Conservation (phyloP, 2,888 invertebrate genomes). For the Pilophorus perplexus region DNA sequence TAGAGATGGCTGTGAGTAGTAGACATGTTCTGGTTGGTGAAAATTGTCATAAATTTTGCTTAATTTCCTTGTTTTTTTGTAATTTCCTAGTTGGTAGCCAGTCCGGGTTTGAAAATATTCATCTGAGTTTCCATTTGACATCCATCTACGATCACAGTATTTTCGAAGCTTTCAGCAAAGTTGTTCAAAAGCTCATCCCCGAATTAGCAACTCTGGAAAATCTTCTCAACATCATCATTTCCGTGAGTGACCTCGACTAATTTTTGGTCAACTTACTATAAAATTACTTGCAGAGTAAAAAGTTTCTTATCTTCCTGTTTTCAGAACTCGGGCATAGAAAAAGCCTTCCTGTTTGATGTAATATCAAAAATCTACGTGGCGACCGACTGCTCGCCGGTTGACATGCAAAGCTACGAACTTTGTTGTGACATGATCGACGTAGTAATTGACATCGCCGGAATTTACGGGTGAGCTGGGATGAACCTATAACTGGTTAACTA, state of each 20-base stretch:
- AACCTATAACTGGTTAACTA: background rate
- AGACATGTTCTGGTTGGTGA: background rate
- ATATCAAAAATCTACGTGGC: conserved; percentile 99
- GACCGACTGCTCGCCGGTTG: conserved; percentile 98
- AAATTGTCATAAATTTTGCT: too few relatives aligned
- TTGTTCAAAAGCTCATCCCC: conserved; percentile 97
- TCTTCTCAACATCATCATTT: conserved; percentile 94
- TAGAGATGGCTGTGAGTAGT: conserved; percentile 63
- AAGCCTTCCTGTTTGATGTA: conserved; percentile 98
- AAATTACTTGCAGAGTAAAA: too few relatives aligned
- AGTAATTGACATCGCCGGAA: conserved; percentile 96
- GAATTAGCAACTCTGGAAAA: conserved; percentile 96
- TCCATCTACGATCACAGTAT: conserved; percentile 99
- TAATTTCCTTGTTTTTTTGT: background rate
- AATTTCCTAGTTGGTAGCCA: conserved; percentile 13
- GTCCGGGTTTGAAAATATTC: conserved; percentile 73
- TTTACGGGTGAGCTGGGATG: conserved; percentile 75
- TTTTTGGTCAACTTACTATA: too few relatives aligned
- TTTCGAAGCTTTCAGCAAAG: conserved; percentile 99
- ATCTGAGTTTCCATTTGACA: conserved; percentile 91
- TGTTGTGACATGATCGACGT: conserved; percentile 99
- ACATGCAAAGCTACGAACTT: conserved; percentile 99
- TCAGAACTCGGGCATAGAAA: conserved; percentile 98
- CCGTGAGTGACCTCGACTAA: conserved; percentile 71
- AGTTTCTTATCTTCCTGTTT: too few relatives aligned